Percentiles rank a stretch among this genome's conserved stretches.
phyloP scores from a whole-genome alignment of 1,140 invertebrate species.

The Drosophila neocordata region DNA sequence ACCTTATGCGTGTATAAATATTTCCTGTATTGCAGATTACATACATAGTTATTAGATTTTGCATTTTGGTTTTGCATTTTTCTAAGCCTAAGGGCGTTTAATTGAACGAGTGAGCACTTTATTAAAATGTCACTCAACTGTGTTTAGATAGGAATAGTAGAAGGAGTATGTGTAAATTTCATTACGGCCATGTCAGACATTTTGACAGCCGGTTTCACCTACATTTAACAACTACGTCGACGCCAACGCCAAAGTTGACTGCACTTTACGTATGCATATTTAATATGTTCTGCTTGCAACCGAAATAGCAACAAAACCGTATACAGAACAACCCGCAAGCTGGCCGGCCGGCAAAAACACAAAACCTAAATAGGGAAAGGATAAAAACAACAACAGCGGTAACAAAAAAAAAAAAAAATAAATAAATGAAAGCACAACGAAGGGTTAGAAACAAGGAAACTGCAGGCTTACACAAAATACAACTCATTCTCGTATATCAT shows the following conservation, averaged over 20 bases:
- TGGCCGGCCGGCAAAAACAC: constrained; percentile 8
- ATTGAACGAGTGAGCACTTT: constrained; percentile 80
- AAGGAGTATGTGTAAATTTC: constrained; percentile 63
- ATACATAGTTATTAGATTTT: constrained; percentile 1
- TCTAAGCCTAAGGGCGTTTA: constrained; percentile 54
- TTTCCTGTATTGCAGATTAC: neutral
- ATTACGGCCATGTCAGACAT: constrained; percentile 71
- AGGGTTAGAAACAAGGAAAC: neutral
- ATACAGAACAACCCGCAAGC: constrained; percentile 34
- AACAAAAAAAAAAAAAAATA: constrained; percentile 22
- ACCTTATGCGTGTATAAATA: neutral
- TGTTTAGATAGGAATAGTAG: constrained; percentile 35
- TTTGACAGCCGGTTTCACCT: constrained; percentile 74
- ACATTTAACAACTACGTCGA: constrained; percentile 56
- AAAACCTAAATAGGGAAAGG: constrained; percentile 17
- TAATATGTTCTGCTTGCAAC: constrained; percentile 61
- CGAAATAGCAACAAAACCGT: constrained; percentile 30
- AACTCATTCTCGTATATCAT: constrained; percentile 72
- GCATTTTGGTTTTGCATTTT: constrained; percentile 3
- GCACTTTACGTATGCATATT: constrained; percentile 66
- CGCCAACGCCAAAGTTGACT: constrained; percentile 36
- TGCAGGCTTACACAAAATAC: constrained; percentile 24
- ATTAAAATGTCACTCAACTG: constrained; percentile 80
- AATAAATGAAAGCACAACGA: constrained; percentile 22
- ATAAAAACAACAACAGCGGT: constrained; percentile 10